A percentile compares a stretch with the other conserved stretches of the same genome.
Conservation (phyloP, 2,797 vertebrate species). For the Petrocephalus sullivani region DNA sequence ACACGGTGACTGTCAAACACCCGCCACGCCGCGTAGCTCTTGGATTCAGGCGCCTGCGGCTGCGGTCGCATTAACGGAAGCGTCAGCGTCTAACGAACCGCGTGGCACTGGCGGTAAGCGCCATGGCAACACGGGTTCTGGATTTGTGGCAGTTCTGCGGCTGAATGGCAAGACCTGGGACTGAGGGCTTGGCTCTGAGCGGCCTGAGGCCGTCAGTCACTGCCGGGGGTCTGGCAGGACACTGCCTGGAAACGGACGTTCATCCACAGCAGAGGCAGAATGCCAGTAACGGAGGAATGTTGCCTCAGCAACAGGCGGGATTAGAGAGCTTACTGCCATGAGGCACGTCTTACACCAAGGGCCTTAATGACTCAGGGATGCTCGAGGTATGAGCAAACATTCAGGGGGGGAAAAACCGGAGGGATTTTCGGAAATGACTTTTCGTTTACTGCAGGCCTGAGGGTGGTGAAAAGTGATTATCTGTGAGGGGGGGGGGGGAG, state of each 20-base stretch:
- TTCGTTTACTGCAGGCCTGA: not conserved
- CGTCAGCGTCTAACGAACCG: not conserved
- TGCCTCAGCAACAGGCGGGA: not conserved
- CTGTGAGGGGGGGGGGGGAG: not conserved
- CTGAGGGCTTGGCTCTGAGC: not conserved
- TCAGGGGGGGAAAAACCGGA: not conserved
- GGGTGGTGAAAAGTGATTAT: not conserved
- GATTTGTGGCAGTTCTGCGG: not conserved
- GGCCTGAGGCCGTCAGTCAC: not conserved
- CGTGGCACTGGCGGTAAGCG: not conserved
- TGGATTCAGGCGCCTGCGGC: not conserved
- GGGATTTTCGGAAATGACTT: not conserved
- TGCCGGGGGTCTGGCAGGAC: not conserved
- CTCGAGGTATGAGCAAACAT: not conserved
- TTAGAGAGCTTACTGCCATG: not conserved
- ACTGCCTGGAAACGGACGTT: not conserved
- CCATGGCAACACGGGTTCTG: not conserved
- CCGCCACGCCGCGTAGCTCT: not conserved
- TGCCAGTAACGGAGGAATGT: not conserved
- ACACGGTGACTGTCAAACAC: constrained; percentile 26
- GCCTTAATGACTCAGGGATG: not conserved
- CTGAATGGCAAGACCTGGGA: not conserved
- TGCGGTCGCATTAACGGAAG: not conserved
- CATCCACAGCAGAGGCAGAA: not conserved
- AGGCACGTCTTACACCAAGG: not conserved